Base-by-base conservation (phyloP, 1,140 invertebrate species). In the Zaprionus capensis region DNA sequence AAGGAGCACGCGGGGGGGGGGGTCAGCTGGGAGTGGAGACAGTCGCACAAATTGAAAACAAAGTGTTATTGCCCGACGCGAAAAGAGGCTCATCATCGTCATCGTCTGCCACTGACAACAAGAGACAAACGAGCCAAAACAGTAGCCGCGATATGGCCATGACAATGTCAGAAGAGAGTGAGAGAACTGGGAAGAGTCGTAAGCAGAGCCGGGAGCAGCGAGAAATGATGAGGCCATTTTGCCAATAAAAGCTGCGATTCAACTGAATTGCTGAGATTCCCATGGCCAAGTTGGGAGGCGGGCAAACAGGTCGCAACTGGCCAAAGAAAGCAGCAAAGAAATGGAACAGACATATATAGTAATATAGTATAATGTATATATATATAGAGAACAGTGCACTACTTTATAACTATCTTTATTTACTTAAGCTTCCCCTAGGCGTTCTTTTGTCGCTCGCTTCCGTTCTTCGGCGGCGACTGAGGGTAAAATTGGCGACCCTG, bases 31-130 rank as follows among this genome's bases (percentile, higher is more conserved):
- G 12, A 49, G 31, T 68, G 31, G 44, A 24, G 62, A 51, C 46
- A 22, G 46, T 22, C 24, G 55, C 80, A 72, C 80, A 80, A 85
- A 81, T 81, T 71, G 75, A 84, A 81, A 78, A 83, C 67, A 80
- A 80, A 77, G 83, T 86, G 80, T 78, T 86, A 73, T 86, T 65
- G 71, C 65, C 74, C 66, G 72, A 34, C 36, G 55, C 28, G 56
- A 26, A 71, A 63, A 56, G 70, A 58, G 12, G 70, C 34, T 65
- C 66, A 61, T 53, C 49, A 73, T 73, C 9, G n/a, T 17, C 57
- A 11, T 22, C 34, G 4, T 63, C 36, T 41, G 38, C 15, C 41
- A n/a, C 5, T 71, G 59, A 58, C 64, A 78, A 71, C 70, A 55
- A 72, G 56, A 67, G 57, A 81, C 46, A 85, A 85, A 79, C 69